Conservation (phyloP, 1,140 invertebrate genomes). For the Lasaia peninsularis region DNA sequence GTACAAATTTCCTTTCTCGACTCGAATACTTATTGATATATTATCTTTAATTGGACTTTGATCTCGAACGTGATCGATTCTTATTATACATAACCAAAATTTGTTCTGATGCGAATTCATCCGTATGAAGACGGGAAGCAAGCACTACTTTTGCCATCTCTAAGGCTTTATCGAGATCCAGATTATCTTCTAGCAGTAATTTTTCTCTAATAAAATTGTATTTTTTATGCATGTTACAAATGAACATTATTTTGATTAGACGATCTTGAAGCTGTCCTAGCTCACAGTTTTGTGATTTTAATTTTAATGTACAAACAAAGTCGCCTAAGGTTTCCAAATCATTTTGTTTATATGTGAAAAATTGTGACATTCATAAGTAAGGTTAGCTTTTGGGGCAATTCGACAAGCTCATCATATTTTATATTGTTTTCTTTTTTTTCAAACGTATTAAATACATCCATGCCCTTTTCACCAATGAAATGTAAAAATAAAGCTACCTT, state of each 20-base stretch:
- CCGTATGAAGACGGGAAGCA: constrained; percentile 18
- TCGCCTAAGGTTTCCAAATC: constrained; percentile 17
- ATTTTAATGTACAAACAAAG: constrained; percentile 13
- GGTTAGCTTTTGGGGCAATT: constrained; percentile 16
- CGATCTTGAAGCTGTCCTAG: constrained; percentile 13
- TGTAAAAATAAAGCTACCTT: constrained; percentile 12
- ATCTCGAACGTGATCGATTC: constrained; percentile 22
- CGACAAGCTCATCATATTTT: constrained; percentile 12
- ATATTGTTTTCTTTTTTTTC: constrained; percentile 9
- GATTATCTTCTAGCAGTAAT: constrained; percentile 32
- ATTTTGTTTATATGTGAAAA: constrained; percentile 23
- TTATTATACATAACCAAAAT: constrained; percentile 16
- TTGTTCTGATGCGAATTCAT: constrained; percentile 19
- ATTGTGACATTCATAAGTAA: constrained; percentile 20
- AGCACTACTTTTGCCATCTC: constrained; percentile 23
- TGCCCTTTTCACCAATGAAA: constrained; percentile 1
- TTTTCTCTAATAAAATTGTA: constrained; percentile 29
- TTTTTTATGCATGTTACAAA: constrained; percentile 24
- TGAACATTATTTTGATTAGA: constrained; percentile 22
- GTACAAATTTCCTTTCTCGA: constrained; percentile 27
- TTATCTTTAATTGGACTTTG: constrained; percentile 12
- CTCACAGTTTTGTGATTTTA: constrained; percentile 13
- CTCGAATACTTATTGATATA: constrained; percentile 21
- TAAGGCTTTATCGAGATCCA: constrained; percentile 32
- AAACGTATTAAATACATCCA: constrained; percentile 8